Evolutionary conservation across 2,888 invertebrate genomes (phyloP), one percentile per base, ranked within the genome.

Genomic region (Apotomis capreana): DNA sequence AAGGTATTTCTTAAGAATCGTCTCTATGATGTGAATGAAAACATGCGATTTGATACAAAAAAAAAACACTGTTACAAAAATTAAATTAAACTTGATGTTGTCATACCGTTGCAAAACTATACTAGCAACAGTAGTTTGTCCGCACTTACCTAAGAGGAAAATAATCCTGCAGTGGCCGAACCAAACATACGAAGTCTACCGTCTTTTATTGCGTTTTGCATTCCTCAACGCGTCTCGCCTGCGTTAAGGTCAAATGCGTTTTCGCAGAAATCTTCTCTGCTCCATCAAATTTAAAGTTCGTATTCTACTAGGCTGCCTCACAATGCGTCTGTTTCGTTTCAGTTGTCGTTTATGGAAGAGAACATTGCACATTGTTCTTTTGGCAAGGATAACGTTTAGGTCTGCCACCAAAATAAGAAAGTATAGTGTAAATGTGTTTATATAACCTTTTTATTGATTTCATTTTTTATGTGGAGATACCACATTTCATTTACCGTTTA

Each of bases 131-230:
- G 37, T 6, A 62, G 4, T 15, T 62, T 40, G 10, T 12, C 60
- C 12, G 26, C 10, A 26, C 26, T 46, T 15, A 52, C 40, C 52
- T 40, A 37, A 13, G 37, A 60, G 4, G 61, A 4, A 63, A 63
- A 54, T 40, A 63, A 13, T 52, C 40, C 63, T 52, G 54, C 54
- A 40, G 40, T 40, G 40, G 52, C 64, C 63, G 52, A 13, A 52
- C 52, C 54, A 54, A 54, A 64, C 40, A 54, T 8, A 13, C 65
- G 10, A 57, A n/a, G 55, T 65, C 55, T 44, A 54, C 8, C 64
- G 65, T 26, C 55, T 65, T 65, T 65, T 65, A 65, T 65, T 65
- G 55, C 65, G 65, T 55, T 65, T 65, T 65, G 65, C 65, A 65
- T 65, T 65, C 65, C 55, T 57, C 55, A 55, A 57, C 36, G 65